Evolutionary conservation across 2,113 vertebrate species (phyloP).

Genomic region (Anhinga rufa): DNA sequence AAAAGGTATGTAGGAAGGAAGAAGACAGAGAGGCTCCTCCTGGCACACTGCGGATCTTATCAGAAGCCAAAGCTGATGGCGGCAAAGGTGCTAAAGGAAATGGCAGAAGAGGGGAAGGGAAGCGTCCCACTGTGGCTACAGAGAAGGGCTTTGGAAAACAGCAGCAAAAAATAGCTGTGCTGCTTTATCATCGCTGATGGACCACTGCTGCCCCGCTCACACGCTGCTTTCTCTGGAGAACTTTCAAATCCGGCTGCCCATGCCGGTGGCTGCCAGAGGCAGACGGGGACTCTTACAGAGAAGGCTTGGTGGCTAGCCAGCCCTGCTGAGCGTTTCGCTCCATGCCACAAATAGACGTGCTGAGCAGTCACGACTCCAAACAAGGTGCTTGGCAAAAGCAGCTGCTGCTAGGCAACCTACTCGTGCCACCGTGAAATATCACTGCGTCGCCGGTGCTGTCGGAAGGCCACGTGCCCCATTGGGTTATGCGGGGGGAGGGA

Average conservation of each 20-base stretch:
- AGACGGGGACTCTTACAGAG: conserved; percentile 58
- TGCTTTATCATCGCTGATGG: neutral
- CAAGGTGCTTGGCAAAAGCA: conserved; percentile 71
- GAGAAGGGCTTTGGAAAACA: neutral
- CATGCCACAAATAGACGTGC: conserved; percentile 78
- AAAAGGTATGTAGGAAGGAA: neutral
- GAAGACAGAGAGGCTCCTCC: neutral
- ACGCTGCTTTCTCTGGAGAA: neutral
- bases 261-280: neutral
- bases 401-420: conserved; percentile 63
- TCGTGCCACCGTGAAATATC: neutral
- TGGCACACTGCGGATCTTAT: neutral
- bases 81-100: neutral
- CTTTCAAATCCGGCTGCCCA: neutral
- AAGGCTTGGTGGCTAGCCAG: neutral
- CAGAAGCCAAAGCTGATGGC: neutral
- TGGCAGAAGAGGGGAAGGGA: neutral
- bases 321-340: conserved; percentile 31
- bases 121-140: fast-evolving
- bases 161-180: neutral
- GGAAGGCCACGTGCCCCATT: fast-evolving
- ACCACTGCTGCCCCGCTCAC: neutral
- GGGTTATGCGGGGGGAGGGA: neutral
- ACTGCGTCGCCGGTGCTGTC: neutral
- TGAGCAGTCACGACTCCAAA: conserved; percentile 72